These are phyloP conservation scores for Euura lappo DNA, from an alignment of 1,140 invertebrate genomes.

Conservation along the genomic window DNA sequence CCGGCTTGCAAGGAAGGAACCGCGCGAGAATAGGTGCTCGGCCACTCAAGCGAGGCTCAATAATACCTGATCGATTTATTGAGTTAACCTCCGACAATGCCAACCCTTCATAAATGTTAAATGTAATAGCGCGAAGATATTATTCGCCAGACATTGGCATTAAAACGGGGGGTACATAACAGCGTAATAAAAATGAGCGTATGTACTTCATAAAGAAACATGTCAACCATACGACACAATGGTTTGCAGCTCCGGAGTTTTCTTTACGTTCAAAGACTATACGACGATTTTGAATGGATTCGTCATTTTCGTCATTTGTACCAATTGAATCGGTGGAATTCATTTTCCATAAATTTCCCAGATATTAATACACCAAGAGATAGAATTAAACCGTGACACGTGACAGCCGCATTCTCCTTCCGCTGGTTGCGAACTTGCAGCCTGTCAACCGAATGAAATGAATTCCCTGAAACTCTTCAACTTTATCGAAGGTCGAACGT, in stretches of 20 bases:
- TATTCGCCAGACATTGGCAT: no score
- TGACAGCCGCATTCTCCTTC: neutral
- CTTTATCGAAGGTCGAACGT: neutral
- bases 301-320: no score
- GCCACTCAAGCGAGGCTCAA: neutral
- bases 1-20: neutral
- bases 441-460: neutral
- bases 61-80: neutral
- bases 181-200: no score
- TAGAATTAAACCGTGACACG: neutral
- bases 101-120: neutral
- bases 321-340: no score
- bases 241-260: no score
- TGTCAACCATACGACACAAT: no score
- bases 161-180: no score
- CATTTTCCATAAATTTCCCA: no score
- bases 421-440: neutral
- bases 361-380: neutral
- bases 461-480: neutral
- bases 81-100: neutral
- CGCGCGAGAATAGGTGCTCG: neutral
- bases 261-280: no score
- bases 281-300: no score
- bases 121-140: neutral
- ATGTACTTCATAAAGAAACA: no score